Conservation (phyloP, 2,888 invertebrate species). For the Cephalotes varians region DNA sequence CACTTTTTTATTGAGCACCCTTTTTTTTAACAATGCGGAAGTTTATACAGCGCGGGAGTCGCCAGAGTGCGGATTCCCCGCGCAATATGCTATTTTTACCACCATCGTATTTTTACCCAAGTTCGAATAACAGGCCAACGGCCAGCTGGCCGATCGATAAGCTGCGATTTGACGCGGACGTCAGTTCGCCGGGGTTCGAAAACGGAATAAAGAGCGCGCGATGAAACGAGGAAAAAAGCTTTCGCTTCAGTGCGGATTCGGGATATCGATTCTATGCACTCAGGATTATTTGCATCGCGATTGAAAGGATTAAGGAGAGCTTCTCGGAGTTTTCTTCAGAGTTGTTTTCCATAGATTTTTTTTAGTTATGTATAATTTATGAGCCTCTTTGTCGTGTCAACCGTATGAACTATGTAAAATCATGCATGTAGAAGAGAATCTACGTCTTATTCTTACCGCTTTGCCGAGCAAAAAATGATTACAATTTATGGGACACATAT, state of each 20-base stretch:
- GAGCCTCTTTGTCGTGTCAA: not conserved
- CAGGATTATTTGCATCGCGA: slow-evolving; percentile 42
- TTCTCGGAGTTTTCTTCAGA: slow-evolving; percentile 11
- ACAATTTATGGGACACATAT: not conserved
- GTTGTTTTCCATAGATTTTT: slow-evolving; percentile 12
- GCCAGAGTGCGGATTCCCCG: slow-evolving; percentile 14
- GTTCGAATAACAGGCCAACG: slow-evolving; percentile 33
- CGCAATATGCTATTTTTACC: slow-evolving; percentile 40
- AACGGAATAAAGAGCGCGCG: slow-evolving; percentile 30
- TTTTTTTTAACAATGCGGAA: slow-evolving; percentile 19
- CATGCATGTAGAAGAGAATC: not conserved
- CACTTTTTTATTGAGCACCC: slow-evolving; percentile 20
- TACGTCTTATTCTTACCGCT: not conserved
- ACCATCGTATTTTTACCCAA: slow-evolving; percentile 30
- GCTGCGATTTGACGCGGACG: slow-evolving; percentile 50
- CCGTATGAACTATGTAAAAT: slow-evolving; percentile 1
- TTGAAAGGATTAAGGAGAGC: slow-evolving; percentile 43
- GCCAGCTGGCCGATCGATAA: slow-evolving; percentile 46
- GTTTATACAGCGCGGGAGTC: slow-evolving; percentile 29
- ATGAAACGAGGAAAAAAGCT: slow-evolving; percentile 36
- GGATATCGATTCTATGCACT: slow-evolving; percentile 38
- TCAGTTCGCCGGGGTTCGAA: slow-evolving; percentile 28
- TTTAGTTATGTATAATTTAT: slow-evolving; percentile 35
- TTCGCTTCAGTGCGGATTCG: slow-evolving; percentile 1
- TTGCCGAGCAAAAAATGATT: not conserved